A percentile compares a stretch with the other conserved stretches of the same genome.
Conservation (phyloP, 2,888 invertebrate genomes). For the Antitype chi region DNA sequence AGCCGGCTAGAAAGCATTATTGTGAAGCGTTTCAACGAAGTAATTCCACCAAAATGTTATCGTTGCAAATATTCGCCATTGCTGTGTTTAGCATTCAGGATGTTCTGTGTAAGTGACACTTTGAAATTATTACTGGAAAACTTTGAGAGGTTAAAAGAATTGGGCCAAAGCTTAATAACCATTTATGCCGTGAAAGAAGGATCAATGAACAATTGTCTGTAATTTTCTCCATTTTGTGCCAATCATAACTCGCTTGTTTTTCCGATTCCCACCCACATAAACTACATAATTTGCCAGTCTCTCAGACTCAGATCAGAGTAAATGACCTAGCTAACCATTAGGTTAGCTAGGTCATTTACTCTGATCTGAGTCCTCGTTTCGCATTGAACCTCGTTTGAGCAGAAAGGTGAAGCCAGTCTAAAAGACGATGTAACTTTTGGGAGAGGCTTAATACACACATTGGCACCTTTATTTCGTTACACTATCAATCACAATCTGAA, state of each 20-base stretch:
- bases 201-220: background rate
- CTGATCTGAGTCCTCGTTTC: background rate
- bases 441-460: background rate
- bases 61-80: conserved; percentile 24
- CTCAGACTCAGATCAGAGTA: too few species aligned
- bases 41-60: conserved; percentile 28
- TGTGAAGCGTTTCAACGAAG: conserved; percentile 13
- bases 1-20: conserved; percentile 8
- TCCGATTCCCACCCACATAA: background rate
- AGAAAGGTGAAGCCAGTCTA: background rate
- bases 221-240: too few species aligned
- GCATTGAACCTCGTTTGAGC: too few species aligned
- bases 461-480: too few species aligned
- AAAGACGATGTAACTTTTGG: background rate
- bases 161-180: background rate
- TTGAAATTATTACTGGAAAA: background rate
- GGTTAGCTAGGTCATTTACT: background rate
- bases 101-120: conserved; percentile 31
- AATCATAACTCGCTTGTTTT: background rate
- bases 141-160: background rate
- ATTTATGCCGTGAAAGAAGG: background rate
- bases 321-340: too few species aligned
- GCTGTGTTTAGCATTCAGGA: conserved; percentile 26
- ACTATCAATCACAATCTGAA: too few species aligned
- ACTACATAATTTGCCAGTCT: background rate